These are phyloP conservation scores for Ectemnius lituratus DNA, from an alignment of 2,888 invertebrate species.

Conservation along the genomic window DNA sequence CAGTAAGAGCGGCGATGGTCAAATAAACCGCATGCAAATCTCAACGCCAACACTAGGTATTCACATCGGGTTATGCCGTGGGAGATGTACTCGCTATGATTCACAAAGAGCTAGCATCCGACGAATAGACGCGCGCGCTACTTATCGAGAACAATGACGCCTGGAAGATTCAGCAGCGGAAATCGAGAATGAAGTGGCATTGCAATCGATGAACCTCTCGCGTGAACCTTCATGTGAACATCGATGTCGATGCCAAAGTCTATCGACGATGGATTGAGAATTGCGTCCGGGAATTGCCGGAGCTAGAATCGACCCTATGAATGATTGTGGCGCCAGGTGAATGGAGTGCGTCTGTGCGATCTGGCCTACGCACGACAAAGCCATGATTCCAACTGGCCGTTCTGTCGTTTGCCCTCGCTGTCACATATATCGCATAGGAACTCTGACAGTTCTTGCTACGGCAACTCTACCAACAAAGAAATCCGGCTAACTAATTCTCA, in stretches of 20 bases:
- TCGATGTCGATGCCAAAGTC: conserved; percentile 32
- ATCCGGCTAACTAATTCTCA: conserved; percentile 70
- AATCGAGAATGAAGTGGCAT: neutral
- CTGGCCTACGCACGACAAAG: conserved; percentile 55
- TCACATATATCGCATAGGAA: conserved; percentile 18
- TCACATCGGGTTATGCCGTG: neutral
- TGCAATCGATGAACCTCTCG: neutral
- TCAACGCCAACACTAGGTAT: neutral
- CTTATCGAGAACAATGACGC: too few relatives aligned
- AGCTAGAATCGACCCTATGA: conserved; percentile 63
- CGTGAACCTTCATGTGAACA: conserved; percentile 24
- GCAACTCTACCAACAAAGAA: too few relatives aligned
- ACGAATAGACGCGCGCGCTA: neutral
- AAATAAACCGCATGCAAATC: conserved; percentile 1
- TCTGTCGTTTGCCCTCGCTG: conserved; percentile 25
- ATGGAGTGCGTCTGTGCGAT: conserved; percentile 75
- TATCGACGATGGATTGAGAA: conserved; percentile 34
- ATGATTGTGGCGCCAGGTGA: conserved; percentile 78
- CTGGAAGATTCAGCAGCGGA: neutral
- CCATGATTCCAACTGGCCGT: conserved; percentile 27
- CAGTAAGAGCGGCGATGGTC: neutral
- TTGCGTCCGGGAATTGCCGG: conserved; percentile 41
- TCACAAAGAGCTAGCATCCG: neutral
- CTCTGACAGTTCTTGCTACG: neutral
- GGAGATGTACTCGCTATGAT: neutral